These are phyloP conservation scores for Hypomecis atomaria DNA, from an alignment of 2,888 invertebrate genomes.

Conservation along the genomic window DNA sequence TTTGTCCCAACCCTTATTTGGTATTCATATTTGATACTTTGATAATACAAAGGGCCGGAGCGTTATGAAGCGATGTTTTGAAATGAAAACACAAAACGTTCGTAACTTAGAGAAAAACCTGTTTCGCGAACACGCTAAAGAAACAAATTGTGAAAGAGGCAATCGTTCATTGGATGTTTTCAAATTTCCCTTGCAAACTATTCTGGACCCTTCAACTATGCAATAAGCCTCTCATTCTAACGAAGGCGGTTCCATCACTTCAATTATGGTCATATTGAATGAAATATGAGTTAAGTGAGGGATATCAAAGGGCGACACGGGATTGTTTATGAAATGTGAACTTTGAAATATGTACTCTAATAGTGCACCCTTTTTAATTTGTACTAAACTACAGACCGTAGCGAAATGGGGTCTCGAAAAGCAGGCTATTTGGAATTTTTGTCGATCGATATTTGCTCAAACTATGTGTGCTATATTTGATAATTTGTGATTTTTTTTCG, in stretches of 20 bases:
- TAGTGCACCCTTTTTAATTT: conserved; percentile 81
- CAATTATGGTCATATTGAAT: conserved; percentile 84
- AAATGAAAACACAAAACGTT: conserved; percentile 73
- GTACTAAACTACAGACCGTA: conserved; percentile 77
- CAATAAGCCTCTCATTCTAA: conserved; percentile 70
- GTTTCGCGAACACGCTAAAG: conserved; percentile 80
- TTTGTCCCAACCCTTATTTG: conserved; percentile 84
- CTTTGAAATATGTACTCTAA: conserved; percentile 79
- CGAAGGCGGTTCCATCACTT: conserved; percentile 65
- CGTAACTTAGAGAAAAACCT: conserved; percentile 77
- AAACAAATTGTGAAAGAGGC: conserved; percentile 84
- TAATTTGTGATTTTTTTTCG: conserved; percentile 73
- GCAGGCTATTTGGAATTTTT: conserved; percentile 55
- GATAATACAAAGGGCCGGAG: conserved; percentile 80
- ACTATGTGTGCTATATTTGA: conserved; percentile 43
- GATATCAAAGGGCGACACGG: conserved; percentile 82
- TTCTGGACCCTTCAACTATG: conserved; percentile 64
- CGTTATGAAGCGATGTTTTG: conserved; percentile 68
- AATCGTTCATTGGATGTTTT: conserved; percentile 76
- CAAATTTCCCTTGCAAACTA: conserved; percentile 56
- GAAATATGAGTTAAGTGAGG: conserved; percentile 84
- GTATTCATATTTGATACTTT: conserved; percentile 84
- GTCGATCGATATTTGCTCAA: conserved; percentile 56
- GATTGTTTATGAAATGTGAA: conserved; percentile 80
- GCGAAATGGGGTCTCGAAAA: conserved; percentile 71